Evolutionary conservation across 2,113 vertebrate species (phyloP).

Genomic region (Xiphophorus hellerii): DNA sequence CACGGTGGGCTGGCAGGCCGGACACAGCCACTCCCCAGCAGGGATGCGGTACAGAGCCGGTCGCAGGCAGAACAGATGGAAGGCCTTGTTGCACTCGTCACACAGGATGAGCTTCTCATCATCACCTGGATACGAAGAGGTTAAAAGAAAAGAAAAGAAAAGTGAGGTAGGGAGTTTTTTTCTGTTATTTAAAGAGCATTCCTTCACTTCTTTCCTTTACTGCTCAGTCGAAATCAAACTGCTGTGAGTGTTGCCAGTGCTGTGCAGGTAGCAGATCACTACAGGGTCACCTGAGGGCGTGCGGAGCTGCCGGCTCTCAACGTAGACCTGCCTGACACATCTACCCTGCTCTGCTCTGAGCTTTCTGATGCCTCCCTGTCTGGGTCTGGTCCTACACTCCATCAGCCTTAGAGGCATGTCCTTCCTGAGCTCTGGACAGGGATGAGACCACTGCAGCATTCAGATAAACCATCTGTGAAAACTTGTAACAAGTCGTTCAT

Average conservation of each 20-base stretch:
- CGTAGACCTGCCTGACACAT: slow-evolving; percentile 63
- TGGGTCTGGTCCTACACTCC: slow-evolving; percentile 37
- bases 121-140: slow-evolving; percentile 81
- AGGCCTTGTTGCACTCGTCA: slow-evolving; percentile 98
- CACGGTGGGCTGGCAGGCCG: slow-evolving; percentile 91
- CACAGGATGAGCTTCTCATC: slow-evolving; percentile 97
- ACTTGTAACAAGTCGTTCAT: neutral
- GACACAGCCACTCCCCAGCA: slow-evolving; percentile 93
- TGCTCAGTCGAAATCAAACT: neutral
- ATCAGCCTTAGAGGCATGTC: slow-evolving; percentile 33
- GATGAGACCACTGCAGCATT: slow-evolving; percentile 21
- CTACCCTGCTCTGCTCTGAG: slow-evolving; percentile 50
- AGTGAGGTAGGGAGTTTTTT: neutral
- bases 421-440: slow-evolving; percentile 43
- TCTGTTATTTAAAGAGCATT: neutral
- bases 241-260: neutral
- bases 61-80: slow-evolving; percentile 96
- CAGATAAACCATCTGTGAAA: neutral
- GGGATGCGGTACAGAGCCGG: slow-evolving; percentile 93
- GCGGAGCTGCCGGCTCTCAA: slow-evolving; percentile 14
- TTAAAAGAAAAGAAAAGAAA: neutral
- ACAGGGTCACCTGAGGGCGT: slow-evolving; percentile 48
- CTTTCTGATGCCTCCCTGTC: slow-evolving; percentile 25
- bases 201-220: neutral
- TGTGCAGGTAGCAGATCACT: slow-evolving; percentile 15